Evolutionary conservation across 2,888 invertebrate species (phyloP).

Genomic region (Andrena flavipes): DNA sequence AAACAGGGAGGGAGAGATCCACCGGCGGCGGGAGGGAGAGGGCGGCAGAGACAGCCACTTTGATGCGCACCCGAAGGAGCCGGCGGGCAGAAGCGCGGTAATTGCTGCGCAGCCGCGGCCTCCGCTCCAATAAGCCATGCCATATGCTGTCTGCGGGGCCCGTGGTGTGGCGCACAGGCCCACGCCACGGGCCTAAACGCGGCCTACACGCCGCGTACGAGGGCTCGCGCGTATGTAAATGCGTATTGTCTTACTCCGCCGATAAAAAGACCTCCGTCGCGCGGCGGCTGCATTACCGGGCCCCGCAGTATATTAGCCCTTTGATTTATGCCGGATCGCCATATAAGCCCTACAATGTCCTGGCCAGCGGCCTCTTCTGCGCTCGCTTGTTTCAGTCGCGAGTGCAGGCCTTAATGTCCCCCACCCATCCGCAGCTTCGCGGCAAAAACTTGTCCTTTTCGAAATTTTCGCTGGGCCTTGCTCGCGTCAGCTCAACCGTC

Average conservation of each 20-base stretch:
- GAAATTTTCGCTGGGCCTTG: conserved; percentile 37
- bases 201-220: conserved; percentile 63
- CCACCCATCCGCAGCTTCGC: neutral
- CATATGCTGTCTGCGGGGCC: conserved; percentile 66
- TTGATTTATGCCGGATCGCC: conserved; percentile 83
- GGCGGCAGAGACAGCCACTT: conserved; percentile 52
- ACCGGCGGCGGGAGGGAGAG: neutral
- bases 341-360: conserved; percentile 82
- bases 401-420: conserved; percentile 27
- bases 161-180: conserved; percentile 24
- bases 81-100: conserved; percentile 78
- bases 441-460: conserved; percentile 48
- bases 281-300: conserved; percentile 79
- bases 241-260: conserved; percentile 82
- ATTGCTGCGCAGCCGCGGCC: conserved; percentile 77
- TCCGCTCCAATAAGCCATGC: conserved; percentile 76
- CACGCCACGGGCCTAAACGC: conserved; percentile 50
- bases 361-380: conserved; percentile 44
- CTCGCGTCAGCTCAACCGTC: neutral
- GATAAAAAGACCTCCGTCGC: conserved; percentile 82
- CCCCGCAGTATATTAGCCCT: conserved; percentile 82
- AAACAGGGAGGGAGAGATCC: conserved; percentile 14
- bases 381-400: conserved; percentile 20
- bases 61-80: conserved; percentile 73
- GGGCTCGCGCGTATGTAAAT: conserved; percentile 81